Evolutionary conservation across 1,140 invertebrate genomes (phyloP).

Genomic region (Drosophila insularis): DNA sequence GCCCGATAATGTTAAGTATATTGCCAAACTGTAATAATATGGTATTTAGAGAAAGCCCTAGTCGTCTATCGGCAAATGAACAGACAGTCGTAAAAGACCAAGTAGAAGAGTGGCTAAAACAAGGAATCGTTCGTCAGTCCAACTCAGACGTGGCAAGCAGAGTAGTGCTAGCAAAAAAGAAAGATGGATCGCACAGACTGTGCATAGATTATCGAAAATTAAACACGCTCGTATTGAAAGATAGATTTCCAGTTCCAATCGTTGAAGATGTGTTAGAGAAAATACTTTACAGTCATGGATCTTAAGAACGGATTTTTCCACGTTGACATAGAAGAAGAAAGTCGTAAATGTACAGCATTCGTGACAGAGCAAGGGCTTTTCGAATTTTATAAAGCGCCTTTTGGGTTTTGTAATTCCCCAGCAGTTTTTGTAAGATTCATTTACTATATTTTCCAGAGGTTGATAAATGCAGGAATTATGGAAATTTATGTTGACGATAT

Average conservation of each 20-base stretch:
- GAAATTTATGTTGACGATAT: slow-evolving; percentile 83
- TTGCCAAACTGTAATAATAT: neutral
- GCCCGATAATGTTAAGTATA: neutral
- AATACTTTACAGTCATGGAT: slow-evolving; percentile 54
- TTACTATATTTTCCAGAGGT: slow-evolving; percentile 39
- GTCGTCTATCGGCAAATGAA: slow-evolving; percentile 17
- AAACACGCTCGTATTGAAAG: too few relatives aligned
- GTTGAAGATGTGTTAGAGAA: slow-evolving; percentile 43
- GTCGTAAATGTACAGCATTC: slow-evolving; percentile 34
- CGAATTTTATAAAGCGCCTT: slow-evolving; percentile 82
- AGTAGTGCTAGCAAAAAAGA: too few relatives aligned
- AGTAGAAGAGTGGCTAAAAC: slow-evolving; percentile 28
- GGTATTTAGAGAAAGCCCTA: slow-evolving; percentile 5
- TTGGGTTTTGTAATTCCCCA: slow-evolving; percentile 82
- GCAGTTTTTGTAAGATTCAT: slow-evolving; percentile 82
- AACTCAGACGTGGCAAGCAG: too few relatives aligned
- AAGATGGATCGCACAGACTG: too few relatives aligned
- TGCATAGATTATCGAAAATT: too few relatives aligned
- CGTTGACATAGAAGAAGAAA: too few relatives aligned
- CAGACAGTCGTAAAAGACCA: slow-evolving; percentile 19
- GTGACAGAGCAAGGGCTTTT: slow-evolving; percentile 77
- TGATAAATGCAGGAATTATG: slow-evolving; percentile 2
- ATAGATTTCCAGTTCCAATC: too few relatives aligned
- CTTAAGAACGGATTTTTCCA: slow-evolving; percentile 28
- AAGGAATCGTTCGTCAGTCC: slow-evolving; percentile 35